Percentiles rank a stretch among this genome's conserved stretches.
Evolutionary conservation across 2,113 vertebrate genomes (phyloP).

Genomic region (Sprattus sprattus): DNA sequence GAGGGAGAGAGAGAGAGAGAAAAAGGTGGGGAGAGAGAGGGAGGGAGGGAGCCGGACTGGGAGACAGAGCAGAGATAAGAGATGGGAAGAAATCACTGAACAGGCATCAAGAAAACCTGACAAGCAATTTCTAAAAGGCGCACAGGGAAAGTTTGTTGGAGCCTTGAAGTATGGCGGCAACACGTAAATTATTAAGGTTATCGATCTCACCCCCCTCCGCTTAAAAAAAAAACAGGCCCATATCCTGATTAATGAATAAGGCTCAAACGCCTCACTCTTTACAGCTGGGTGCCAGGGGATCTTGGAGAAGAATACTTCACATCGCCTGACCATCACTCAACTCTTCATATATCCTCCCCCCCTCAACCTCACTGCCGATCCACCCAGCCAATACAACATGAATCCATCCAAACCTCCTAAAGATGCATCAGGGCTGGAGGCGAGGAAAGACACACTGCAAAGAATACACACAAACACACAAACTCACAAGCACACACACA

Average conservation of each 20-base stretch:
- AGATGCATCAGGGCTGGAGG: not conserved
- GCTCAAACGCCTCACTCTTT: not conserved
- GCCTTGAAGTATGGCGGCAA: not conserved
- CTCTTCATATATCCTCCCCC: not conserved
- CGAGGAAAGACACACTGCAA: not conserved
- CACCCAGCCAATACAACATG: not conserved
- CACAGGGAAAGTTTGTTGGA: not conserved
- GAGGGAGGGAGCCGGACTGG: not conserved
- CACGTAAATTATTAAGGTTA: not conserved
- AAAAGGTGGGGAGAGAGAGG: not conserved
- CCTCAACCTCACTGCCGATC: not conserved
- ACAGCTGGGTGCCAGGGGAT: not conserved
- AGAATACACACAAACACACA: not conserved
- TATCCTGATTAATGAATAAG: not conserved
- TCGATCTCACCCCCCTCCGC: not conserved
- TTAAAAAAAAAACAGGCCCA: not conserved
- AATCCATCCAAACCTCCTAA: not conserved
- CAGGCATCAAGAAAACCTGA: not conserved
- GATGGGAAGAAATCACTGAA: not conserved
- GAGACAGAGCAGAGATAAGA: not conserved
- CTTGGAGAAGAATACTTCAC: not conserved
- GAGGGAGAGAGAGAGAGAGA: not conserved
- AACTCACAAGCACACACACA: not conserved
- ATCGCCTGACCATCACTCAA: not conserved
- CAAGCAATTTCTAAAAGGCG: not conserved